Evolutionary conservation across 2,888 invertebrate genomes (phyloP), one percentile per base, ranked within the genome.

Genomic region (Dicranocentrus wangi): DNA sequence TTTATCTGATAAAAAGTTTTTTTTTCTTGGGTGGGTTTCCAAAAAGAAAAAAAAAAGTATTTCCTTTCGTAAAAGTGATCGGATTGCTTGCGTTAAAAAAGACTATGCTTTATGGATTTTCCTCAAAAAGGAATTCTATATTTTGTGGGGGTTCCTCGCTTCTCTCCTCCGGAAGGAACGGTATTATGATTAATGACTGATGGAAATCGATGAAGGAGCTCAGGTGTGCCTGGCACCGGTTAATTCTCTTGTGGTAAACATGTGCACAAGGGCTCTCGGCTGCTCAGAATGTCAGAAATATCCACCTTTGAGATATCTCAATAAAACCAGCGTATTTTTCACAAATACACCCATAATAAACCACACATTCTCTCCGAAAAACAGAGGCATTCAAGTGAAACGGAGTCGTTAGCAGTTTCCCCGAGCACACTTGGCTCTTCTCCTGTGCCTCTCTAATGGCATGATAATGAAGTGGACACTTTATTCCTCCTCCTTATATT

Each of bases 181-280:
- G 55, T 7, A 55, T 21, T 21, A 10, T 55, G 55, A 17, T 21
- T 23, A 21, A 55, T 55, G 55, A 55, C 21, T 23, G 55, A 60
- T 32, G 10, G 32, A 47, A 47, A 47, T 47, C 47, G 47, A 47
- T 47, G 43, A 42, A 17, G 27, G 66, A 51, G 32, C 77, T 77
- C 77, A 77, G 70, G 77, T 77, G 77, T 77, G 77, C 77, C 77
- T 61, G 77, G 70, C 47, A 77, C 77, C 51, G 28, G 13, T 23
- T 28, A 60, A 60, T 32, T 32, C 17, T n/a, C n/a, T 15, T n/a
- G n/a, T n/a, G 17, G 60, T 32, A 60, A 28, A 60, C 51, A 32
- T 32, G 32, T 32, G 10, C 32, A 7, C 10, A 32, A n/a, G n/a
- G n/a, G n/a, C n/a, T n/a, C n/a, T n/a, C n/a, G n/a, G n/a, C n/a